These are phyloP conservation scores for Takifugu rubripes DNA, from an alignment of 2,797 vertebrate species.

Conservation along the genomic window DNA sequence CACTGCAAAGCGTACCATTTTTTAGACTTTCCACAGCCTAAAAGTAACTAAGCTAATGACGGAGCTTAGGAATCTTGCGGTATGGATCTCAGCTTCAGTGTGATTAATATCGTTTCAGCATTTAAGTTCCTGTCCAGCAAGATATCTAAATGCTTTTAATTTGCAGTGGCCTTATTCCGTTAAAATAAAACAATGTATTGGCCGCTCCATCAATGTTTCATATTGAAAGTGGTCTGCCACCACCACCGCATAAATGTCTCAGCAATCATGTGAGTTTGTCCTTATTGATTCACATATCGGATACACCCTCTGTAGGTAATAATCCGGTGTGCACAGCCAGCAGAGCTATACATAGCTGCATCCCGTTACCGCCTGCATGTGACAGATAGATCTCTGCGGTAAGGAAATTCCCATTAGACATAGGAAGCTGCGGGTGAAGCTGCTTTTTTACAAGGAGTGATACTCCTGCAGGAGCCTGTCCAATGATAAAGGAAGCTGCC, in stretches of 20 bases:
- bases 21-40: too few species aligned
- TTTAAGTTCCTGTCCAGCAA: conserved; percentile 28
- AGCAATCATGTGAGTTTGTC: background rate
- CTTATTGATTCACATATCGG: conserved; percentile 35
- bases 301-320: conserved; percentile 1
- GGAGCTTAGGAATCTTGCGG: background rate
- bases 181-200: conserved; percentile 7
- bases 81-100: conserved; percentile 13
- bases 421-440: conserved; percentile 33
- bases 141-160: conserved; percentile 22
- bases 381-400: conserved; percentile 40
- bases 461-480: conserved; percentile 45
- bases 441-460: conserved; percentile 51
- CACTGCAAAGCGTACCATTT: too few species aligned
- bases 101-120: conserved; percentile 14
- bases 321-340: conserved; percentile 1
- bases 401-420: conserved; percentile 32
- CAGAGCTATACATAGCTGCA: conserved; percentile 5
- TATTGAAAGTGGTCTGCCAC: conserved; percentile 11
- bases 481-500: conserved; percentile 45
- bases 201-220: conserved; percentile 28
- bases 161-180: conserved; percentile 7
- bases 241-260: background rate
- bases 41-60: conserved; percentile 5
- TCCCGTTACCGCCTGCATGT: conserved; percentile 21